Conservation (phyloP, 2,888 invertebrate genomes). For the Meandrusa payeni region DNA sequence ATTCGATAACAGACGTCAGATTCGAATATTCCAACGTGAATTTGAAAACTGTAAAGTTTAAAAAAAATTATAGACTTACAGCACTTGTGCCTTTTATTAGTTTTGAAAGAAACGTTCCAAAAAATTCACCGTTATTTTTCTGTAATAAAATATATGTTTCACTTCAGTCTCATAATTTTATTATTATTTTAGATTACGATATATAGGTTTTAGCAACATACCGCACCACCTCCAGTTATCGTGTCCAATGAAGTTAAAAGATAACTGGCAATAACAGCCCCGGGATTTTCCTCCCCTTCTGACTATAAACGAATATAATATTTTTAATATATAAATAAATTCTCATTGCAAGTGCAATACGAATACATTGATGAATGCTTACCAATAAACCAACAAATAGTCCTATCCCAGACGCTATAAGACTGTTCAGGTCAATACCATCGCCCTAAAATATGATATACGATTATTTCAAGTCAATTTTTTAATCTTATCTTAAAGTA, state of each 20-base stretch:
- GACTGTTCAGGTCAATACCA: constrained; percentile 64
- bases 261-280: constrained; percentile 65
- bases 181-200: too few species aligned
- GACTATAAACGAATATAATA: constrained; percentile 46
- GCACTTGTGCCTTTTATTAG: constrained; percentile 68
- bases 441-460: constrained; percentile 58
- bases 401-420: constrained; percentile 66
- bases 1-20: too few species aligned
- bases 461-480: constrained; percentile 6
- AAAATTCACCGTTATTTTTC: constrained; percentile 73
- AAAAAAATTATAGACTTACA: constrained; percentile 43
- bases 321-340: not conserved
- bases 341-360: too few species aligned
- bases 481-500: constrained; percentile 4
- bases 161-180: not conserved
- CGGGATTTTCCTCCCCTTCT: constrained; percentile 68
- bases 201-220: too few species aligned
- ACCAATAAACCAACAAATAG: constrained; percentile 71
- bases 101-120: constrained; percentile 65
- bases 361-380: constrained; percentile 35
- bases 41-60: constrained; percentile 1
- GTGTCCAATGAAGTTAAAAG: constrained; percentile 67
- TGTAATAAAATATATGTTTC: constrained; percentile 37
- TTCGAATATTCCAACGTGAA: too few species aligned
- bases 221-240: constrained; percentile 72